A percentile compares a stretch with the other conserved stretches of the same genome.
These are phyloP conservation scores for Cerceris rybyensis DNA, from an alignment of 2,888 invertebrate species.

Conservation along the genomic window DNA sequence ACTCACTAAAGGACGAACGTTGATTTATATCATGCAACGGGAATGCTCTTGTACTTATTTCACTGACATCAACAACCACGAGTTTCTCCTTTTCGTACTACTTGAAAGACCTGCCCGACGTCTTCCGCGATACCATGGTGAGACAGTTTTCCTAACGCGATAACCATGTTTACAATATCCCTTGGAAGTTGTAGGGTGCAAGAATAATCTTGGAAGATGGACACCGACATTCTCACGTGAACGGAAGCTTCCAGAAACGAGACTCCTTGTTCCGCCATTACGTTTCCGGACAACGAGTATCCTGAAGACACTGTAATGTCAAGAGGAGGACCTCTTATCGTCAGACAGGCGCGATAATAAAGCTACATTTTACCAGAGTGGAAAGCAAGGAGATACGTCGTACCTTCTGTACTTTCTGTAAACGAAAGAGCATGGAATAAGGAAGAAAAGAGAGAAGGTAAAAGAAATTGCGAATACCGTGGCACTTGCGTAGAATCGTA, in stretches of 20 bases:
- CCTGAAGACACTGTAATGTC: constrained; percentile 26
- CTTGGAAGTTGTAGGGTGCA: background rate
- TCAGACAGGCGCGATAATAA: constrained; percentile 72
- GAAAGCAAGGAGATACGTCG: constrained; percentile 56
- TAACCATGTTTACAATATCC: constrained; percentile 35
- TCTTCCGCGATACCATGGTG: background rate
- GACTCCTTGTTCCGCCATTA: constrained; percentile 38
- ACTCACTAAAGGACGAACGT: constrained; percentile 11
- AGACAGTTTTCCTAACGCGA: constrained; percentile 6
- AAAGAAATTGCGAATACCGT: constrained; percentile 17
- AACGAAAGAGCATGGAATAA: constrained; percentile 26
- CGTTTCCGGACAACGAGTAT: constrained; percentile 32
- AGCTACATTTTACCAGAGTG: constrained; percentile 72
- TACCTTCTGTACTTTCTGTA: constrained; percentile 30
- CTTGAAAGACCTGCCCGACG: background rate
- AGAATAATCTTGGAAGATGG: background rate
- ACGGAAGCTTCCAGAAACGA: constrained; percentile 33
- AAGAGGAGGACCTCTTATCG: constrained; percentile 63
- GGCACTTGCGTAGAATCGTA: constrained; percentile 36
- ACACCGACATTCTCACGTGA: constrained; percentile 7
- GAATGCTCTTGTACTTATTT: background rate
- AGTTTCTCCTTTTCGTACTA: background rate
- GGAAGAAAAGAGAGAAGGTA: constrained; percentile 9
- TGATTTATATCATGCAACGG: constrained; percentile 13
- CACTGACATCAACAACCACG: background rate